phyloP scores from a whole-genome alignment of 2,113 vertebrate genomes.

The Arizona elegans region DNA sequence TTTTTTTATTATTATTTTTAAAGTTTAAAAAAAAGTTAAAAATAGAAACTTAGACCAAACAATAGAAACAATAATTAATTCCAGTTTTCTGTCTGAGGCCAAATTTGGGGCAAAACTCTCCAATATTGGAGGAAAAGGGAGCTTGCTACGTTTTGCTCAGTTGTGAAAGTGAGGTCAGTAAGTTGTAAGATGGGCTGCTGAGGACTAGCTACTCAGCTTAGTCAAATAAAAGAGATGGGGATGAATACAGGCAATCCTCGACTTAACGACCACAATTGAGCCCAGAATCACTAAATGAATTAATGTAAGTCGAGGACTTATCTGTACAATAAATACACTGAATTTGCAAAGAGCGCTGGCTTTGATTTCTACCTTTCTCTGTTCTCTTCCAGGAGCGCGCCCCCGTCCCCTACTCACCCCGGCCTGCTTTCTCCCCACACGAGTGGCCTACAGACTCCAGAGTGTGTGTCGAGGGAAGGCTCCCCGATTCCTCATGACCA shows the following conservation, averaged over 20 bases:
- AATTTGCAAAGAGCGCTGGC: not conserved
- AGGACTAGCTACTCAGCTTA: not conserved
- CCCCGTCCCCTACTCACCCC: conserved; percentile 93
- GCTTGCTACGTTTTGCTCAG: not conserved
- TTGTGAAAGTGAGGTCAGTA: not conserved
- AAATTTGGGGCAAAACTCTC: not conserved
- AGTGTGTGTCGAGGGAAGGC: conserved; percentile 93
- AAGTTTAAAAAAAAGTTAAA: not conserved
- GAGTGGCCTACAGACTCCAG: conserved; percentile 94
- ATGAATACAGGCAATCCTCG: too few species aligned
- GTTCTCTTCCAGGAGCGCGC: conserved; percentile 83
- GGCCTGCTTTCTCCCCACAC: conserved; percentile 91
- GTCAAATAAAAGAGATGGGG: not conserved
- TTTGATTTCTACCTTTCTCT: not conserved
- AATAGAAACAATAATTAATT: not conserved
- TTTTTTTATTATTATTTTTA: not conserved
- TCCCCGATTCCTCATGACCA: conserved; percentile 92
- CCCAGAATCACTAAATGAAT: too few species aligned
- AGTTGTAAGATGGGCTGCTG: not conserved
- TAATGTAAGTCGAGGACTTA: too few species aligned
- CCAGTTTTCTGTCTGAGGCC: not conserved
- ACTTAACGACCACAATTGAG: too few species aligned
- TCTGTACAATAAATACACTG: too few species aligned
- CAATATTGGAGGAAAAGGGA: not conserved
- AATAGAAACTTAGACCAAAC: not conserved